phyloP scores from a whole-genome alignment of 2,888 invertebrate genomes.

The Phyto melanocephala region DNA sequence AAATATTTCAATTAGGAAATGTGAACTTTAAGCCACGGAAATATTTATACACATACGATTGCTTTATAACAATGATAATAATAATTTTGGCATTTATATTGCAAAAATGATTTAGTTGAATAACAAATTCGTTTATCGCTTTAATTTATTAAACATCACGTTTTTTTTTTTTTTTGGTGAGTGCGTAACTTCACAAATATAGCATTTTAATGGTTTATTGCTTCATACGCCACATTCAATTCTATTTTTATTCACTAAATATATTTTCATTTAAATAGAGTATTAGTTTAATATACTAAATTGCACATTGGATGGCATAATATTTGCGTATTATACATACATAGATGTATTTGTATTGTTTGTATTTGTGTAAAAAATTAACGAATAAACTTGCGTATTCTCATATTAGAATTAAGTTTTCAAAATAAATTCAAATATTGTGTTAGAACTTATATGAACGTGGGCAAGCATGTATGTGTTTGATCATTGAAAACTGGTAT shows the following conservation, averaged over 20 bases:
- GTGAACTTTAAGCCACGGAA: neutral
- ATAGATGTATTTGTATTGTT: neutral
- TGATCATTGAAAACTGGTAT: neutral
- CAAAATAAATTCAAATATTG: constrained; percentile 34
- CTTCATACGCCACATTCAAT: too few relatives aligned
- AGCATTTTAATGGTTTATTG: constrained; percentile 13
- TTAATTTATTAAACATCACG: constrained; percentile 53
- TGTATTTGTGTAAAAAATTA: neutral
- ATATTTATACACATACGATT: too few relatives aligned
- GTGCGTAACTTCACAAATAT: constrained; percentile 21
- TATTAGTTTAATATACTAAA: constrained; percentile 34
- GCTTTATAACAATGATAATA: neutral
- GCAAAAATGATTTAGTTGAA: constrained; percentile 18
- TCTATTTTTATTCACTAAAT: neutral
- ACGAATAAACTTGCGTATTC: neutral
- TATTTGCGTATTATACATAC: constrained; percentile 41
- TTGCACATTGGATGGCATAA: constrained; percentile 45
- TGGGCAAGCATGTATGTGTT: neutral
- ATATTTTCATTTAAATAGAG: neutral
- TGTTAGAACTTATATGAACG: too few relatives aligned
- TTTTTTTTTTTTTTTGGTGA: constrained; percentile 45
- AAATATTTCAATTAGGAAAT: neutral
- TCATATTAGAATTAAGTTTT: constrained; percentile 25
- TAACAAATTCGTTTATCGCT: constrained; percentile 55
- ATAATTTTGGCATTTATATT: constrained; percentile 31